phyloP scores from a whole-genome alignment of 2,888 invertebrate genomes.

The Limenitis arthemis region DNA sequence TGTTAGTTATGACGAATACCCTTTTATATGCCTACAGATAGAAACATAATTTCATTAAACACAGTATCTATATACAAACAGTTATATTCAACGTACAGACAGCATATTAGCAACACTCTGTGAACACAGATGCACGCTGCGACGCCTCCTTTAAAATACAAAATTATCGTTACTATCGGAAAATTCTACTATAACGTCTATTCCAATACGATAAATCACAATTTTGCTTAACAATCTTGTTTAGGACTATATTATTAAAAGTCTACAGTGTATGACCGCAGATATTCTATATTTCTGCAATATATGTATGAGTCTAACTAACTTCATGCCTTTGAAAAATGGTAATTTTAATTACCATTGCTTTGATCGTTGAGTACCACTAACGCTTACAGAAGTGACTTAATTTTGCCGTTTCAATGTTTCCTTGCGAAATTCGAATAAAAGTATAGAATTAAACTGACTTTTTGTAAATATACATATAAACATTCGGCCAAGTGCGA shows the following conservation, averaged over 20 bases:
- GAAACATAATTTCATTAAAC: too few relatives aligned
- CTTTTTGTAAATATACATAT: too few relatives aligned
- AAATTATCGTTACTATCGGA: not conserved
- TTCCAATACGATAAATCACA: conserved; percentile 4
- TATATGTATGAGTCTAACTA: conserved; percentile 5
- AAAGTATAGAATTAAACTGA: too few relatives aligned
- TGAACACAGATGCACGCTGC: conserved; percentile 39
- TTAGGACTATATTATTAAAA: not conserved
- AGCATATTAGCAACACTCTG: conserved; percentile 39
- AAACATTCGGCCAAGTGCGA: too few relatives aligned
- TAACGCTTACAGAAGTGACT: not conserved
- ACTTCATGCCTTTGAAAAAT: not conserved
- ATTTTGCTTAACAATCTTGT: conserved; percentile 4
- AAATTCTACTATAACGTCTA: conserved; percentile 12
- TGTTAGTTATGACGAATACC: too few relatives aligned
- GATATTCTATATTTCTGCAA: conserved; percentile 7
- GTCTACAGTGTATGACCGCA: conserved; percentile 18
- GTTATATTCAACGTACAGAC: conserved; percentile 24
- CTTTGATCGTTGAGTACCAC: not conserved
- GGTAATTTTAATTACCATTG: not conserved
- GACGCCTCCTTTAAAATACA: conserved; percentile 34
- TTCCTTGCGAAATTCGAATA: not conserved
- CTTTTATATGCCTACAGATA: too few relatives aligned
- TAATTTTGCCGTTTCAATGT: not conserved
- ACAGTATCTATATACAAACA: conserved; percentile 9